Base-by-base conservation (phyloP, 2,113 vertebrate species). In the Syrmaticus mikado region DNA sequence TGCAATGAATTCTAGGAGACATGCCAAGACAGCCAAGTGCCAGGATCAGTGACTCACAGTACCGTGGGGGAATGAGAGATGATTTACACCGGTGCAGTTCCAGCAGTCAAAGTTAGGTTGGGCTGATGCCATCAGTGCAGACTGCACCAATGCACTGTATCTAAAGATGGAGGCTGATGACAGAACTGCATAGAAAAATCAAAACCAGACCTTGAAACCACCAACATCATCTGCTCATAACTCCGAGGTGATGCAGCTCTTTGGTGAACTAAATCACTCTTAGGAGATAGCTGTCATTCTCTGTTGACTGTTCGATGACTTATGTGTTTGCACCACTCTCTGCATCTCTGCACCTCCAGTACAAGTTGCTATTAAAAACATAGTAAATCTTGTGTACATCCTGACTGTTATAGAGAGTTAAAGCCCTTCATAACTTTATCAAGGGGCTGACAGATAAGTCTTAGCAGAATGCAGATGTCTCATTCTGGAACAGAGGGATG, bases 1-100 rank as follows among this genome's bases (percentile, higher is more conserved):
- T 77, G 89, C 89, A 92, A 85, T 0, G 14, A 66, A 27, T 87
- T 96, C 96, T 89, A 89, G 96, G 95, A 96, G 93, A 81, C 52
- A 65, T 91, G 95, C 95, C 95, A 96, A 96, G 78, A 7, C 45
- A 89, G 82, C 60, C 91, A n/a, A 92, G 93, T 74, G 87, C 82
- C 94, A 95, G 93, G 38, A 91, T 64, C 85, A 77, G 94, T 92
- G 95, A 95, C 89, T 93, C 95, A 93, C 85, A 38, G 76, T 36
- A 84, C 77, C 32, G 5, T 41, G 82, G 45, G 67, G 81, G 58
- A 80, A 78, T 77, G 79, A 92, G 87, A 82, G 89, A 93, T 82
- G 87, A 94, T 96, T 96, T 96, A 96, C 89, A 96, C 92, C 85
- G 46, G 92, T 89, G 84, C 89, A 85, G 87, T 88, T 96, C 91